Conservation (phyloP, 1,140 invertebrate genomes). For the Sycophila sp. region DNA sequence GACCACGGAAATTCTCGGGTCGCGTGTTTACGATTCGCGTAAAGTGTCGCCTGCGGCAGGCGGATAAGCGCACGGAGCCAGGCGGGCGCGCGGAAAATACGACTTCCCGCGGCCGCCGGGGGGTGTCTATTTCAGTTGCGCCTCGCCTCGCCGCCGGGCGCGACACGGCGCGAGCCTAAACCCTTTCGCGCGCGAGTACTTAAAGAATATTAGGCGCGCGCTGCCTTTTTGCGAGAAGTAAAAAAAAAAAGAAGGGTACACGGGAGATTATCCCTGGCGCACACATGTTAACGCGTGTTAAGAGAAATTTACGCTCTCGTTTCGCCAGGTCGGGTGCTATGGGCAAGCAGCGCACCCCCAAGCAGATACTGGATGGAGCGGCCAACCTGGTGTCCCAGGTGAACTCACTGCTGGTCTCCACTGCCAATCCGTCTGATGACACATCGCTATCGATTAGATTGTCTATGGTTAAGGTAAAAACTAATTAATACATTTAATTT, state of each 20-base stretch:
- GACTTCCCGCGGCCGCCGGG: constrained; percentile 49
- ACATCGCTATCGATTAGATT: constrained; percentile 72
- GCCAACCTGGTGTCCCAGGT: constrained; percentile 64
- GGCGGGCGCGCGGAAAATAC: constrained; percentile 39
- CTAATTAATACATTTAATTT: no score
- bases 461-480: constrained; percentile 74
- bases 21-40: constrained; percentile 16
- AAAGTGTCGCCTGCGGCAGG: constrained; percentile 4
- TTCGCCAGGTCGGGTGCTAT: constrained; percentile 48
- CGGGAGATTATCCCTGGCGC: neutral
- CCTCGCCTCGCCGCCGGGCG: constrained; percentile 52
- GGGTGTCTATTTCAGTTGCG: constrained; percentile 65
- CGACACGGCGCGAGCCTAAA: constrained; percentile 17
- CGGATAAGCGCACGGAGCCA: no score
- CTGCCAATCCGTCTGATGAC: constrained; percentile 74
- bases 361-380: constrained; percentile 55
- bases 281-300: constrained; percentile 13
- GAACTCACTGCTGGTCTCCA: constrained; percentile 70
- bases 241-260: no score
- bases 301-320: constrained; percentile 22
- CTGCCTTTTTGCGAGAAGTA: neutral
- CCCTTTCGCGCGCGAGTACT: neutral
- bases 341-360: constrained; percentile 48
- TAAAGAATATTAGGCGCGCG: neutral
- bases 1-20: neutral